These are phyloP conservation scores for Plestiodon gilberti DNA, from an alignment of 2,113 vertebrate species.

Conservation along the genomic window DNA sequence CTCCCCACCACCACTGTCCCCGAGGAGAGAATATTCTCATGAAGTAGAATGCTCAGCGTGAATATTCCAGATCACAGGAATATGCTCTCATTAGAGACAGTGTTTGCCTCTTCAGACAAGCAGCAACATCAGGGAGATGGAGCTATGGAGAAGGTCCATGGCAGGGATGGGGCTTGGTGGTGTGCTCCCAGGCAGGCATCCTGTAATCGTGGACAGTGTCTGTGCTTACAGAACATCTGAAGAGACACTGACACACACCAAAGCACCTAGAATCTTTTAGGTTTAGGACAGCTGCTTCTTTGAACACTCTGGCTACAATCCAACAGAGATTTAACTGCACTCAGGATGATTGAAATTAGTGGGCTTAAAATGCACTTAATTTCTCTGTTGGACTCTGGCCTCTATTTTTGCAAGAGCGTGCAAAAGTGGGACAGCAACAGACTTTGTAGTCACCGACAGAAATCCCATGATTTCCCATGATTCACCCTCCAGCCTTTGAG, in stretches of 20 bases:
- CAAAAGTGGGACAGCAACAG: not conserved
- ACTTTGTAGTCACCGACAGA: not conserved
- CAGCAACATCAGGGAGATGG: too few relatives aligned
- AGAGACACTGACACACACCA: not conserved
- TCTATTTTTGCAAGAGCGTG: not conserved
- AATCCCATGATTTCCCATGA: not conserved
- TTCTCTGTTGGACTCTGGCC: too few relatives aligned
- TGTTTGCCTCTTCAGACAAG: too few relatives aligned
- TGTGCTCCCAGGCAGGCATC: not conserved
- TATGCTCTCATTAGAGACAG: too few relatives aligned
- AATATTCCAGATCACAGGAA: too few relatives aligned
- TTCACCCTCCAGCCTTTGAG: not conserved
- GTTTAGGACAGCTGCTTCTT: not conserved
- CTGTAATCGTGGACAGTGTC: too few relatives aligned
- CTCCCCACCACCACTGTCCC: too few relatives aligned
- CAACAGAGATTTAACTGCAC: not conserved
- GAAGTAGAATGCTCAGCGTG: too few relatives aligned
- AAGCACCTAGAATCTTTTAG: not conserved
- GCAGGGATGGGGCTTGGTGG: too few relatives aligned
- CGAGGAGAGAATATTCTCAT: too few relatives aligned
- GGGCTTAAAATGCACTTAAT: not conserved
- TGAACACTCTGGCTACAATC: not conserved
- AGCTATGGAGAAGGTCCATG: too few relatives aligned
- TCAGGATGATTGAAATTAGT: not conserved
- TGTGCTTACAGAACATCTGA: too few relatives aligned